These are phyloP conservation scores for Amblyornis subalaris DNA, from an alignment of 2,113 vertebrate species.

Conservation along the genomic window DNA sequence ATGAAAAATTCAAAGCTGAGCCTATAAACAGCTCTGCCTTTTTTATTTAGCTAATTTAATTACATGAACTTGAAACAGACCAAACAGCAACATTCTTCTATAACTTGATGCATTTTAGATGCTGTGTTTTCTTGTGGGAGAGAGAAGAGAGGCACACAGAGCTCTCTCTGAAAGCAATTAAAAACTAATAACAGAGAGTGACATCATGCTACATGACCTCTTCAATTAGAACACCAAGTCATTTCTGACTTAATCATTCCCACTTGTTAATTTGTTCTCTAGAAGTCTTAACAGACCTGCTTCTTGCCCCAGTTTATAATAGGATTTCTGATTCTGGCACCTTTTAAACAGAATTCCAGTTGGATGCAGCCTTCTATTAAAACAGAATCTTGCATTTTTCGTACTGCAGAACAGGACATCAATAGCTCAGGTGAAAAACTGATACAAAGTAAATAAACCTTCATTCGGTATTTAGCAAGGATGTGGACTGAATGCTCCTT, in stretches of 20 bases:
- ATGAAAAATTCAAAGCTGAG: conserved; percentile 26
- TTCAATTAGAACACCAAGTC: conserved; percentile 64
- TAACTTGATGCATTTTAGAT: conserved; percentile 53
- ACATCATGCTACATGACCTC: conserved; percentile 63
- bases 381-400: not conserved
- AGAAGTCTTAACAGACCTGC: conserved; percentile 39
- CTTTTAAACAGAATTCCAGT: conserved; percentile 36
- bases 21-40: conserved; percentile 14
- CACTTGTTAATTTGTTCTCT: conserved; percentile 66
- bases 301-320: conserved; percentile 3
- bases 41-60: conserved; percentile 67
- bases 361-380: not conserved
- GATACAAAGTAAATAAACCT: not conserved
- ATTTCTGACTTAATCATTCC: conserved; percentile 64
- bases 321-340: conserved; percentile 24
- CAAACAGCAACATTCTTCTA: conserved; percentile 48
- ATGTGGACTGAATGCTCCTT: not conserved
- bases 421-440: not conserved
- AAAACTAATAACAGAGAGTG: conserved; percentile 59
- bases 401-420: not conserved
- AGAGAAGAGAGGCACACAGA: conserved; percentile 22
- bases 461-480: not conserved
- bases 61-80: conserved; percentile 64
- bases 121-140: conserved; percentile 47
- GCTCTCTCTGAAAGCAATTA: conserved; percentile 63